Base-by-base conservation (phyloP, 1,140 invertebrate species). In the Cecropterus lyciades region DNA sequence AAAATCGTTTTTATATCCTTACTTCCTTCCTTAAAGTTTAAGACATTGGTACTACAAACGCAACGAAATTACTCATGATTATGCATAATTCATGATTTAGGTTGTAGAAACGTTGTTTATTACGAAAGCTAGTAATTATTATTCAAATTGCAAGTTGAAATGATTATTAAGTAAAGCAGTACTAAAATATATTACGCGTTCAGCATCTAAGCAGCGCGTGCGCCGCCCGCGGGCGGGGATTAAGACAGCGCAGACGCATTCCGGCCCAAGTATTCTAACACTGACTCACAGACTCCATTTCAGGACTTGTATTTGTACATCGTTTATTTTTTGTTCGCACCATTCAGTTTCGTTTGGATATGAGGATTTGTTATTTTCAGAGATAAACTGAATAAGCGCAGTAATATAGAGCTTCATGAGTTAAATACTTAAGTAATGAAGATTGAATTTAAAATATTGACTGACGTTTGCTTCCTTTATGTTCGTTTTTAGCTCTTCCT, bases 161-260 rank as follows among this genome's bases (percentile, higher is more conserved):
- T 70, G 71, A 63, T 81, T 79, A 85, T 84, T 82, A 85, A 59
- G 72, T 66, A 73, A 69, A 73, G 77, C 77, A 79, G 81, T 62
- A 49, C 30, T 62, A 67, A 68, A 75, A 71, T 72, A 64, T 70
- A n/a, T n/a, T 53, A 67, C 57, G 67, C 67, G 62, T 70, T 67
- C 53, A 72, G 52, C 40, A 69, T 70, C 59, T 37, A 55, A 55
- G 55, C 45, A 40, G 62, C 67, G 59, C 71, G 49, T 64, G 66
- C 66, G 55, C 65, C 49, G 42, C 75, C 74, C 68, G 46, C 63
- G 51, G 69, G 69, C 68, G 52, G 59, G 45, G 73, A 69, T 67
- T 69, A 65, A 68, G 72, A 62, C 59, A 52, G 76, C 57, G 69
- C 73, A 69, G 55, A 70, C 72, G 62, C 76, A 83, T 84, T 80